Conservation (phyloP, 53 echinoderm and acorn worm species). For the Holothuria leucospilota region DNA sequence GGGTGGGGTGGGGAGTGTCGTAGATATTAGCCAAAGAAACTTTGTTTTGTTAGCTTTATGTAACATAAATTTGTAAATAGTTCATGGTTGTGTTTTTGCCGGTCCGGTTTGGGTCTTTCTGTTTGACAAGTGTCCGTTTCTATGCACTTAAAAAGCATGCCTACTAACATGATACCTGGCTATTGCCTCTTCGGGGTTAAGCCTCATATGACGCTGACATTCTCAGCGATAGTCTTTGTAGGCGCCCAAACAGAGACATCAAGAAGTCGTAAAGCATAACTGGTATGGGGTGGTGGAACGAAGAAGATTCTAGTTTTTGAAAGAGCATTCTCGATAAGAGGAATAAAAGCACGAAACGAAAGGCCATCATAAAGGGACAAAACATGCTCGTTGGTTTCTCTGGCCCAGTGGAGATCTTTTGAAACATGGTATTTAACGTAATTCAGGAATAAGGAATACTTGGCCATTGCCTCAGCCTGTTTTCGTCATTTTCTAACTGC, state of each 20-base stretch:
- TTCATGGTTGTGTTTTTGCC: too few species aligned
- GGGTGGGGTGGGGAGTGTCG: too few species aligned
- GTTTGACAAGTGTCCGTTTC: too few species aligned
- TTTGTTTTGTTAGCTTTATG: too few species aligned
- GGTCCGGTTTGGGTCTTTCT: too few species aligned
- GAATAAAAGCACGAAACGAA: background rate
- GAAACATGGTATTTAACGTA: conserved; percentile 14
- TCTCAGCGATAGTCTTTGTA: background rate
- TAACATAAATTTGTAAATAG: too few species aligned
- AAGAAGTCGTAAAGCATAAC: background rate
- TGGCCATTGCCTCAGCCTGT: background rate
- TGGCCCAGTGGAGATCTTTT: background rate
- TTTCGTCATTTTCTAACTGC: background rate
- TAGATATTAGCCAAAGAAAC: too few species aligned
- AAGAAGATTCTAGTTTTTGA: too few species aligned
- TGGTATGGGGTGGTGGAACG: too few species aligned
- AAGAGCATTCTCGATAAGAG: background rate
- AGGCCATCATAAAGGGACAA: background rate
- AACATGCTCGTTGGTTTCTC: background rate
- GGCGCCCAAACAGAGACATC: background rate
- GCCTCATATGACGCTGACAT: background rate
- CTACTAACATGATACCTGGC: background rate
- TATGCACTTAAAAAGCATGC: background rate
- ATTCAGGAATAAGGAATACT: conserved; percentile 4
- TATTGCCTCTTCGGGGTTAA: background rate